Conservation (phyloP, 1,140 invertebrate species). For the Bombus sibiricus region DNA sequence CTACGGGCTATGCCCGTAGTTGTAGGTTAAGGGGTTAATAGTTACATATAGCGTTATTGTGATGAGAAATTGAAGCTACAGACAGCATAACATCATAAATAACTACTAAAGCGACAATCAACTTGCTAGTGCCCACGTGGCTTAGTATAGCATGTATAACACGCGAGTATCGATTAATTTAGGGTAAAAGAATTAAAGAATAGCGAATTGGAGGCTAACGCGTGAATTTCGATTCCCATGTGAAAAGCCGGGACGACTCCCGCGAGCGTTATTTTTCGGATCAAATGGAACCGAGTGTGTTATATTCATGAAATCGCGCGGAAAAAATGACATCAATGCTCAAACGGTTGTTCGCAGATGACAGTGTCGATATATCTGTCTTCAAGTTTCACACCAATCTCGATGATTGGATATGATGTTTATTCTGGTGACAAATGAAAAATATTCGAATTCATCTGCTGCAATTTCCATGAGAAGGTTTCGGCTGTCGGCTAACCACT, state of each 20-base stretch:
- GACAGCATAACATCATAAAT: too few relatives aligned
- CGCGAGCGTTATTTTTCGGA: neutral
- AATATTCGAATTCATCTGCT: neutral
- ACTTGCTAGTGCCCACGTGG: too few relatives aligned
- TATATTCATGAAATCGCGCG: slow-evolving; percentile 11
- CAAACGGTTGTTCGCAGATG: neutral
- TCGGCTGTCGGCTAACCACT: too few relatives aligned
- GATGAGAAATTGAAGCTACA: too few relatives aligned
- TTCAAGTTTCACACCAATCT: neutral
- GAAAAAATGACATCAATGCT: neutral
- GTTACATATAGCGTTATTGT: too few relatives aligned
- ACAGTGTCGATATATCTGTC: neutral
- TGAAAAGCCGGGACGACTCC: neutral
- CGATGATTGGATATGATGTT: neutral
- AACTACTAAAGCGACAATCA: too few relatives aligned
- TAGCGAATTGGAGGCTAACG: neutral
- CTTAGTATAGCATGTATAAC: neutral
- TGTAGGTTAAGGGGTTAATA: too few relatives aligned
- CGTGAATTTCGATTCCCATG: neutral
- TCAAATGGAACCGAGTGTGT: neutral
- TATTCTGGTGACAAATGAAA: neutral
- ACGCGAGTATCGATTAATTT: neutral
- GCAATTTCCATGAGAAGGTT: too few relatives aligned
- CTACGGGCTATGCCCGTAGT: too few relatives aligned
- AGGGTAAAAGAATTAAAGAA: neutral